A percentile compares a stretch with the other conserved stretches of the same genome.
These are phyloP conservation scores for Semnornis frantzii DNA, from an alignment of 2,113 vertebrate genomes.

Conservation along the genomic window DNA sequence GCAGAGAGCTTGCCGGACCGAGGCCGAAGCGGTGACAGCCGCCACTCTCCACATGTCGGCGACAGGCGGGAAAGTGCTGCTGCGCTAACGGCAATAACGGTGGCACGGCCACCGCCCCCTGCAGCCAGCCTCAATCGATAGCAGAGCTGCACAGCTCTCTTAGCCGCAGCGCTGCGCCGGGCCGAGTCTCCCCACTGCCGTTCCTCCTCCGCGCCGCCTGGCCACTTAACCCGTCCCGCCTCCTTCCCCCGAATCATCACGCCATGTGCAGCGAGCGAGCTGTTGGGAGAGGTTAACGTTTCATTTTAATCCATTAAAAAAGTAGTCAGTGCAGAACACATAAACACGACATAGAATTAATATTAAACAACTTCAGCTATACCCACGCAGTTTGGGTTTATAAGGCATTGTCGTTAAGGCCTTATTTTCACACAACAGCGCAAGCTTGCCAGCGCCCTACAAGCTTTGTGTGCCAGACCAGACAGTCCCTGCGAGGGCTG, in stretches of 20 bases:
- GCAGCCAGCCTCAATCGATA: conserved; percentile 8
- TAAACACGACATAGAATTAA: rapidly evolving
- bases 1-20: neutral
- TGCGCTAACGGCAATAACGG: neutral
- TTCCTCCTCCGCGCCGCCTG: neutral
- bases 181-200: neutral
- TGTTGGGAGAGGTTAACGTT: neutral
- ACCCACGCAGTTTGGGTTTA: rapidly evolving
- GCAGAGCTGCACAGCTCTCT: neutral
- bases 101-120: neutral
- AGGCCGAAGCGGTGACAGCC: neutral
- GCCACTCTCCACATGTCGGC: neutral
- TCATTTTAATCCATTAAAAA: neutral
- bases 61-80: rapidly evolving
- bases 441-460: rapidly evolving
- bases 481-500: rapidly evolving
- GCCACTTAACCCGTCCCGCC: no score
- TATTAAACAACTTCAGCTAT: rapidly evolving
- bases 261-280: neutral
- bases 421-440: rapidly evolving
- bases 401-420: neutral
- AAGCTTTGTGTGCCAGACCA: no score
- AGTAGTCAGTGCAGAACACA: rapidly evolving
- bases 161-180: neutral
- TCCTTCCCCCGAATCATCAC: no score